Evolutionary conservation across 2,888 invertebrate genomes (phyloP), one percentile per base, ranked within the genome.

Genomic region (Meta bourneti): DNA sequence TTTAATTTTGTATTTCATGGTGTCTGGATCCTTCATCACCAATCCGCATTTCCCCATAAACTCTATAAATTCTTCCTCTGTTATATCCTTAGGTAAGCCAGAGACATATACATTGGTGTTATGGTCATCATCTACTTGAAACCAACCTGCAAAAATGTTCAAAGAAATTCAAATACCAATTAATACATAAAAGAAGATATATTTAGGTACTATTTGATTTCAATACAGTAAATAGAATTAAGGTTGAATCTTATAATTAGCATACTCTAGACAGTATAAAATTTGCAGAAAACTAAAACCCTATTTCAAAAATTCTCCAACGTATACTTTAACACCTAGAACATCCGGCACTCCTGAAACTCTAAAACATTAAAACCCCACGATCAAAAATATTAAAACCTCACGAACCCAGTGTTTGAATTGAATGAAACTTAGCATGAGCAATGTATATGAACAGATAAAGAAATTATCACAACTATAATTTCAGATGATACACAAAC

Each of bases 21-120:
- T 97, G 78, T 96, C 96, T 0, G 97, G 96, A 95, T 99, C 99
- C 94, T 97, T 96, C 96, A 98, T 98, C 54, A 99, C 97, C 93
- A 99, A 96, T 6, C 99, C 99, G 96, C 97, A 99, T 95, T 99
- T 99, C 94, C 97, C 97, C 98, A 99, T 99, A 70, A 99, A 95
- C 94, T 98, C 97, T 77, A 97, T 96, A 95, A 98, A 98, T 93
- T 98, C 97, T 34, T 95, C 95, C 94, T 98, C 97, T 0, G 97
- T 98, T 90, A 98, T 96, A 94, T 98, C 98, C 88, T 96, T 94
- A 0, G 99, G 99, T 93, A 99, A 96, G 94, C 98, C 98, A 49
- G 97, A 97, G 6, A 99, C 98, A 95, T 99, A 99, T 0, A 99
- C 98, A 95, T 98, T 98, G 2, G 98, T 98, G 94, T 98, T 99